Base-by-base conservation (phyloP, 2,113 vertebrate genomes). In the Melanostigma gelatinosum region DNA sequence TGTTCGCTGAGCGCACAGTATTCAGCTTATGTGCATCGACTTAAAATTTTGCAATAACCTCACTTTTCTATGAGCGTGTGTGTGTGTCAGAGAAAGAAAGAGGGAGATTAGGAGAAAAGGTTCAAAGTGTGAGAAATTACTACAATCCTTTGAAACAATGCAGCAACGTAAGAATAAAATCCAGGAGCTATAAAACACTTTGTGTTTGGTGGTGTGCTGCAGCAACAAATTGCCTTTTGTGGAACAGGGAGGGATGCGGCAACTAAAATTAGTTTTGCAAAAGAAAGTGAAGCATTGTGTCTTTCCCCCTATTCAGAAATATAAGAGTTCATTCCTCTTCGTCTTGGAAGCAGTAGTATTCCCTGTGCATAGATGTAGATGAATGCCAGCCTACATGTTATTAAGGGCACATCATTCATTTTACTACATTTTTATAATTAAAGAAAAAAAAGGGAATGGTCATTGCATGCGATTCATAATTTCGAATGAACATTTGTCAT, bases 1-100 rank as follows among this genome's bases (percentile, higher is more conserved):
- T 82, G 90, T 75, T 88, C 68, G 1, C 84, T 55, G 52, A 86
- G 83, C 32, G 20, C 32, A 54, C 74, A 77, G 60, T 48, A 44
- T 67, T 90, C 83, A 79, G 77, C 83, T 85, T 69, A 75, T 77
- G 78, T 71, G 82, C 68, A 81, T 73, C 74, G 65, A 75, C 79
- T 87, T 67, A 63, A 74, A 79, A 69, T 77, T 85, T 50, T 83
- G 72, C 70, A 76, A 73, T 75, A 84, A 79, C 68, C 44, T 79
- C 44, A 36, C 20, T 84, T 86, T 80, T 22, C 63, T 15, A 10
- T 55, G 46, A 57, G 12, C 38, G 40, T 20, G 44, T 68, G 8
- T 42, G 29, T 36, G 24, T 32, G 54, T 55, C 22, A 11, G 54
- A 68, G 63, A 78, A 29, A 72, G 32, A 71, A 40, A 55, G 48